These are phyloP conservation scores for Limnephilus marmoratus DNA, from an alignment of 2,888 invertebrate genomes.

Conservation along the genomic window DNA sequence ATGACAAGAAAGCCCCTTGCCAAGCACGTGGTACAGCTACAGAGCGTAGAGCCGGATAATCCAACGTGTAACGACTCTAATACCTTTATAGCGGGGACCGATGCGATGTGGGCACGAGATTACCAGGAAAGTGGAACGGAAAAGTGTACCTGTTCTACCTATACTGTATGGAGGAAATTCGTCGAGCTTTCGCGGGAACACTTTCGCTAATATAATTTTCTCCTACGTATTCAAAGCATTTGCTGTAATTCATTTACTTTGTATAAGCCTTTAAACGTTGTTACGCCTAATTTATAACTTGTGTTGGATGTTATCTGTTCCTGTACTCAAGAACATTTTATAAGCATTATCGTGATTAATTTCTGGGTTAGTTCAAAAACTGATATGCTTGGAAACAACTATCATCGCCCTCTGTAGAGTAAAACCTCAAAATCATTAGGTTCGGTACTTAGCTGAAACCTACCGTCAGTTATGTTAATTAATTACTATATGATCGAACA, in stretches of 20 bases:
- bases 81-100: constrained; percentile 2
- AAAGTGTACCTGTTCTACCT: neutral
- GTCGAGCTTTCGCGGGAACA: neutral
- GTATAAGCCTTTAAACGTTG: neutral
- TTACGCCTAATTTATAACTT: neutral
- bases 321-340: no score
- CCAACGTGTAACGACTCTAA: constrained; percentile 9
- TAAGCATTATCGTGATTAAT: no score
- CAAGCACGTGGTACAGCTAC: neutral
- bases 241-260: neutral
- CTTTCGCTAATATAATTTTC: neutral
- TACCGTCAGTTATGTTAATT: no score
- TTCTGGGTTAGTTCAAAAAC: no score
- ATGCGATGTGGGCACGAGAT: neutral
- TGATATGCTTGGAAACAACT: no score
- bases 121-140: neutral
- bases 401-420: no score
- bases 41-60: constrained; percentile 10
- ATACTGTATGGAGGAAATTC: neutral
- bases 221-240: neutral
- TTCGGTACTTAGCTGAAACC: no score
- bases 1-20: neutral
- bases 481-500: no score
- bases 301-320: no score
- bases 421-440: no score